Evolutionary conservation across 2,888 invertebrate genomes (phyloP).

Genomic region (Gortyna flavago): DNA sequence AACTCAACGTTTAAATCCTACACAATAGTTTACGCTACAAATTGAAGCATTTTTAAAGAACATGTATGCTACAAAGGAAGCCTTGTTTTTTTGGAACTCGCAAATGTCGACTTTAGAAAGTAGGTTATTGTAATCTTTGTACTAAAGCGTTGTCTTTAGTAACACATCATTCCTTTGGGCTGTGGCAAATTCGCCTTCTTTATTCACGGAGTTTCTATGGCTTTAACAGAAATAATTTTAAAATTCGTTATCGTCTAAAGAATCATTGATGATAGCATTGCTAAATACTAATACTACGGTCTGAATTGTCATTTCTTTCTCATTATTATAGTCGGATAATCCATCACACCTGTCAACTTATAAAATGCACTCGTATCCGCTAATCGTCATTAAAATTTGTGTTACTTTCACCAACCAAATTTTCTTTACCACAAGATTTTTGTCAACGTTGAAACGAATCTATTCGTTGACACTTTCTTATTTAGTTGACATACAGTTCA

Average conservation of each 20-base stretch:
- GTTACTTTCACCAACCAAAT: conserved; percentile 56
- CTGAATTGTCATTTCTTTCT: neutral
- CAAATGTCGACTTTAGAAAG: conserved; percentile 54
- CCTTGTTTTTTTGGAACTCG: conserved; percentile 34
- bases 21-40: too few relatives aligned
- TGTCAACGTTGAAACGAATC: neutral
- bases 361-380: conserved; percentile 12
- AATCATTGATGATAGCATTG: neutral
- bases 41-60: neutral
- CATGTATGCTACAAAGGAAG: conserved; percentile 11
- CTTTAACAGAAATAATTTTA: neutral
- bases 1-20: too few relatives aligned
- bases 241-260: neutral
- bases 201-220: conserved; percentile 2
- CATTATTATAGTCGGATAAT: conserved; percentile 16
- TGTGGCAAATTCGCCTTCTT: conserved; percentile 10
- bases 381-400: conserved; percentile 14
- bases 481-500: conserved; percentile 31
- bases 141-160: conserved; percentile 34
- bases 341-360: neutral
- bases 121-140: conserved; percentile 47
- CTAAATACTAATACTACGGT: neutral
- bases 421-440: conserved; percentile 4
- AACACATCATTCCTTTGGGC: conserved; percentile 36
- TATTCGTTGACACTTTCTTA: neutral